These are phyloP conservation scores for Macrotrachela quadricornifera DNA, from an alignment of 1,140 invertebrate genomes.

Conservation along the genomic window DNA sequence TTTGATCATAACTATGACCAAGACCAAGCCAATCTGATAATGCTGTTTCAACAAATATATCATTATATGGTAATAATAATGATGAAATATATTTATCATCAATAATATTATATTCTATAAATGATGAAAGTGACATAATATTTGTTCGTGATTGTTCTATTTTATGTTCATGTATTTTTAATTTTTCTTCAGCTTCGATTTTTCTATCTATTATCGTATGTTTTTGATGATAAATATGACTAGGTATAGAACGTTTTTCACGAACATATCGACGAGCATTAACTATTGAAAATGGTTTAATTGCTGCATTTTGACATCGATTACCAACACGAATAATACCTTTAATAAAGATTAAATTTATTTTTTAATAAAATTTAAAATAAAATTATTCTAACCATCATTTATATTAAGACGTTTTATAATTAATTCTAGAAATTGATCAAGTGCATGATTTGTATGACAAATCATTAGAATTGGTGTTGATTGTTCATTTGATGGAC, in stretches of 20 bases:
- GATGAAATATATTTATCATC: too few species aligned
- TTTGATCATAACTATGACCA: background rate
- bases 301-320: constrained; percentile 38
- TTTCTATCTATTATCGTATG: too few species aligned
- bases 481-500: background rate
- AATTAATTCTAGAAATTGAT: constrained; percentile 52
- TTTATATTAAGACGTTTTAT: constrained; percentile 9
- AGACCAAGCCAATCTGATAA: background rate
- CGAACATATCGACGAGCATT: too few species aligned
- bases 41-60: background rate
- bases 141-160: background rate
- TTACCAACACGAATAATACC: constrained; percentile 47
- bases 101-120: too few species aligned
- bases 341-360: too few species aligned
- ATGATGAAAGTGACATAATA: too few species aligned
- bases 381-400: constrained; percentile 17
- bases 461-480: constrained; percentile 53
- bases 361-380: constrained; percentile 4
- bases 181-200: background rate
- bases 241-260: too few species aligned
- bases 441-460: constrained; percentile 64
- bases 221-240: too few species aligned
- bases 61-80: too few species aligned
- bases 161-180: background rate
- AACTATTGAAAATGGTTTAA: constrained; percentile 10